Percentiles rank a stretch among this genome's conserved stretches.
phyloP scores from a whole-genome alignment of 1,140 invertebrate species.

The Drosophila parvula region DNA sequence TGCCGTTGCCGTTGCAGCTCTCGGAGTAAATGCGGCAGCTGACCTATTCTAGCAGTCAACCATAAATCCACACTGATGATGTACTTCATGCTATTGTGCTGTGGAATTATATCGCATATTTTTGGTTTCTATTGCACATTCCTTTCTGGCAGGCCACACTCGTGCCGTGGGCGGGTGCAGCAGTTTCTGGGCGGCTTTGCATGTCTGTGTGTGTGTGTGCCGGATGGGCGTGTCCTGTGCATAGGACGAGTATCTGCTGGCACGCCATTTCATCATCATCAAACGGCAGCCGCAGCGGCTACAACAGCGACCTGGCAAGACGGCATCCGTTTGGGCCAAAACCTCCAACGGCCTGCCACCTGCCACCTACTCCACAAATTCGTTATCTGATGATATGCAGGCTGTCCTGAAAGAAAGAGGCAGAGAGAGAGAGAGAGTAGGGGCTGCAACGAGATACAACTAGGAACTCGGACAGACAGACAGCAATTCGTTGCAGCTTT shows the following conservation, averaged over 20 bases:
- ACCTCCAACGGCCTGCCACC: conserved; percentile 3
- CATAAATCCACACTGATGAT: conserved; percentile 82
- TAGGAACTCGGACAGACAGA: conserved; percentile 5
- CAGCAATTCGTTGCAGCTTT: conserved; percentile 26
- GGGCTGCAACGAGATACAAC: conserved; percentile 3
- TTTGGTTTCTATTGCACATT: conserved; percentile 83
- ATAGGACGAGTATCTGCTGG: conserved; percentile 54
- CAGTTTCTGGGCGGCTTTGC: neutral
- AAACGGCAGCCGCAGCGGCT: conserved; percentile 57
- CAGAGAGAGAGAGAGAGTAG: neutral
- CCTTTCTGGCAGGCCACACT: conserved; percentile 68
- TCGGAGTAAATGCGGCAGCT: conserved; percentile 76
- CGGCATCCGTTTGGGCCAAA: conserved; percentile 34
- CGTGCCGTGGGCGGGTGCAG: conserved; percentile 6
- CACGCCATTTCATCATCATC: conserved; percentile 82
- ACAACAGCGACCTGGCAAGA: conserved; percentile 45
- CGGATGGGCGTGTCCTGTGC: conserved; percentile 31
- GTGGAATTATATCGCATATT: conserved; percentile 82
- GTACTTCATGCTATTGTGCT: conserved; percentile 82
- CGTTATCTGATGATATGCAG: conserved; percentile 75
- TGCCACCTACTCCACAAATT: conserved; percentile 33
- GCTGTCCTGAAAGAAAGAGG: neutral
- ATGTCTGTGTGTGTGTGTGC: conserved; percentile 8
- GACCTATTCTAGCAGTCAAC: conserved; percentile 81
- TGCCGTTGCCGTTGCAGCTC: conserved; percentile 29